phyloP scores from a whole-genome alignment of 2,113 vertebrate genomes.

The Cyphomyrus discorhynchus region DNA sequence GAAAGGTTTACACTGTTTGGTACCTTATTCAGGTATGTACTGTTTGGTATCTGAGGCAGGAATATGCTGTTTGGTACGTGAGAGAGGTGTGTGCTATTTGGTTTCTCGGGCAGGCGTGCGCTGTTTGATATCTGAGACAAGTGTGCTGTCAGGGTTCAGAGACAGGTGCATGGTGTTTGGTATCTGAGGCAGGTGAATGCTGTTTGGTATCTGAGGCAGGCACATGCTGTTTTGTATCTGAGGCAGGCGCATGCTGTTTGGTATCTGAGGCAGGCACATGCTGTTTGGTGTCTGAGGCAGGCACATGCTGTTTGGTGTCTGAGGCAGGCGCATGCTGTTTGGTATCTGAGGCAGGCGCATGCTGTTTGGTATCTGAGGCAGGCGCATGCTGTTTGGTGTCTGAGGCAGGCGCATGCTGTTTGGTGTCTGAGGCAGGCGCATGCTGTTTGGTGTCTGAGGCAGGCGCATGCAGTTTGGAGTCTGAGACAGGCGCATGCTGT shows the following conservation, averaged over 20 bases:
- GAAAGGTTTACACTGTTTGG: neutral
- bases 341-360: neutral
- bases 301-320: too few relatives aligned
- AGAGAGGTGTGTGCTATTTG: too few relatives aligned
- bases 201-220: neutral
- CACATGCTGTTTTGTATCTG: neutral
- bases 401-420: neutral
- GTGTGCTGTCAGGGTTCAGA: too few relatives aligned
- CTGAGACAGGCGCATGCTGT: neutral
- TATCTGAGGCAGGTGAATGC: neutral
- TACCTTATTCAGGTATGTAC: neutral
- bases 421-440: neutral
- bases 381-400: neutral
- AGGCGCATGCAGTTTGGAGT: neutral
- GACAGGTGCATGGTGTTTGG: neutral
- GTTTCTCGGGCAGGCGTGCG: too few relatives aligned
- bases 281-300: neutral
- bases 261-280: neutral
- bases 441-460: neutral
- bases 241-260: neutral
- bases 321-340: neutral
- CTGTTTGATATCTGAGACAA: too few relatives aligned
- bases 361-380: neutral
- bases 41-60: neutral
- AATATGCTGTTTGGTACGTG: neutral